Evolutionary conservation across 2,113 vertebrate genomes (phyloP), one percentile per base, ranked within the genome.

Genomic region (Crotalus helleri): DNA sequence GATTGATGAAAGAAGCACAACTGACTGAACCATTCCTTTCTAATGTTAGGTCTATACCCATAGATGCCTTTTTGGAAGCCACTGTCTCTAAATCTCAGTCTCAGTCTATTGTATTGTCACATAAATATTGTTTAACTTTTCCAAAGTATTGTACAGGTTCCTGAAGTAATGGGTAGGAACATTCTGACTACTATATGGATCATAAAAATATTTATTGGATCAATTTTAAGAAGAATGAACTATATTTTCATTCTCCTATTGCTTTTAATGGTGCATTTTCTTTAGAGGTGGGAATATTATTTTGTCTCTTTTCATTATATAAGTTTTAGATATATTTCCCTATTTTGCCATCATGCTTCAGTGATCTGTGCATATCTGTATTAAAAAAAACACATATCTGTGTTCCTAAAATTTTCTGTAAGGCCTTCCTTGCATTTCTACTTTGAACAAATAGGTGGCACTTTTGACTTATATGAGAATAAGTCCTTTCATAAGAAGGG

Each of bases 401-500:
- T 24, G 57, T 44, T 0, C 17, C 54, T 85, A 90, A 17, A 1
- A 54, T 85, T 29, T 61, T 23, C 46, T 90, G 81, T 24, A 49
- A 26, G 33, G 95, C 94, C 95, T 93, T 12, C 0, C 94, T 57
- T 98, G 98, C 97, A 97, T 94, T 98, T 98, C 98, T 95, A 24
- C 93, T 94, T 97, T 69, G 95, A 95, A 94, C 97, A 97, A 95
- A 97, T 98, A 98, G 98, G 98, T 98, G 98, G 98, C 98, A 97
- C 98, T 98, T 98, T 98, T 95, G 97, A 97, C 97, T 97, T 96
- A 95, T 96, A 94, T 94, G 97, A 95, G 89, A 97, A 93, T 94
- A 61, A 57, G 85, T 91, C 69, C 0, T 44, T 15, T 3, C 49
- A 94, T 93, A 93, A 61, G 91, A 69, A 81, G 74, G 7, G 74